Conservation (phyloP, 2,797 vertebrate species). For the Podargus strigoides region DNA sequence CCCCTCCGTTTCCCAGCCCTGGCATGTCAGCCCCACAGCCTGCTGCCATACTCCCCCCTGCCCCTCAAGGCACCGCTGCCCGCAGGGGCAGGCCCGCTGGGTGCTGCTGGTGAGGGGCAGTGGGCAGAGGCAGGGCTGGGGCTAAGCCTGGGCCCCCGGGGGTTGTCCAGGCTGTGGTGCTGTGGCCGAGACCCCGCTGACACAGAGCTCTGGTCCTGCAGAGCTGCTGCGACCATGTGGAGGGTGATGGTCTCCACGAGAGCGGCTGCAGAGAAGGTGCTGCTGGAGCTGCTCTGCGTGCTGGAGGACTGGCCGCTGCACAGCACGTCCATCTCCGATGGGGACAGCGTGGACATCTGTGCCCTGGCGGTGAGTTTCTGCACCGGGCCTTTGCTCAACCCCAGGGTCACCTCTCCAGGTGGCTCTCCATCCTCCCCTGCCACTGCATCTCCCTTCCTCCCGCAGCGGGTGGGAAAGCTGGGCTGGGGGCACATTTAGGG, state of each 20-base stretch:
- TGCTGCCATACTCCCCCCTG: too few species aligned
- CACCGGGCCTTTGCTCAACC: too few species aligned
- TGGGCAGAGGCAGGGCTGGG: neutral
- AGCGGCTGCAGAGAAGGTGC: neutral
- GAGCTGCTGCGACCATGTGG: neutral
- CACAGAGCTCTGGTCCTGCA: neutral
- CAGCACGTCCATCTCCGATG: neutral
- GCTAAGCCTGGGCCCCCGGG: too few species aligned
- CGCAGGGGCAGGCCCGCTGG: rapidly evolving
- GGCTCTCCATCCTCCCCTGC: too few species aligned
- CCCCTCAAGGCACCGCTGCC: too few species aligned
- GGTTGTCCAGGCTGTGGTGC: neutral
- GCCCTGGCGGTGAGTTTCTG: neutral
- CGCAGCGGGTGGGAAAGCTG: too few species aligned
- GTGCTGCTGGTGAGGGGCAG: too few species aligned
- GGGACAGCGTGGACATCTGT: neutral
- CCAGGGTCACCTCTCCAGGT: neutral
- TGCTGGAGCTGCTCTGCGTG: neutral
- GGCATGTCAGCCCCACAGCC: too few species aligned
- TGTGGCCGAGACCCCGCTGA: neutral
- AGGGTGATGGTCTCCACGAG: neutral
- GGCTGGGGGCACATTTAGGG: too few species aligned
- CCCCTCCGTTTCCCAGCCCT: too few species aligned
- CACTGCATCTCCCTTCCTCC: too few species aligned
- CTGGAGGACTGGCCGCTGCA: neutral